phyloP scores from a whole-genome alignment of 2,797 vertebrate genomes.

The Acanthiza pusilla region DNA sequence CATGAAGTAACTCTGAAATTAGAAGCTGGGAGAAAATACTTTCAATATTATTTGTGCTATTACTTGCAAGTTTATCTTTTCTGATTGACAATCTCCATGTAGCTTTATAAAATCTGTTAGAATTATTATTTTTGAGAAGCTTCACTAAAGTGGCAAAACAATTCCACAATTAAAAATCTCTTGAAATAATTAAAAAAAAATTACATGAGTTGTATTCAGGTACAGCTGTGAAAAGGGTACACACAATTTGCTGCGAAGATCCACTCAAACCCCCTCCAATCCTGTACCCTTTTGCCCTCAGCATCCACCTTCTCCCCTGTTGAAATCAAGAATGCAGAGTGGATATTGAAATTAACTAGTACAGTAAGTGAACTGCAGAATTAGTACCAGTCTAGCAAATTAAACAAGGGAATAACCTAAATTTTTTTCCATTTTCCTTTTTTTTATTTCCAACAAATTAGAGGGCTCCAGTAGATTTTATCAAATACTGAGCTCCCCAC shows the following conservation, averaged over 20 bases:
- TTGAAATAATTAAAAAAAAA: background rate
- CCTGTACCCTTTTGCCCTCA: conserved; percentile 65
- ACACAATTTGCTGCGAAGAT: background rate
- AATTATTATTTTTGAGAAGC: background rate
- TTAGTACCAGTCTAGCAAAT: conserved; percentile 63
- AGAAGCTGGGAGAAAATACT: conserved; percentile 8
- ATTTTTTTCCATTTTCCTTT: conserved; percentile 48
- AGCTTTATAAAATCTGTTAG: background rate
- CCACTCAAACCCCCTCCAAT: conserved; percentile 26
- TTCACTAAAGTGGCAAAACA: background rate
- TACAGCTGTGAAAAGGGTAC: background rate
- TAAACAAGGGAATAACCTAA: conserved; percentile 68
- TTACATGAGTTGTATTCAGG: background rate
- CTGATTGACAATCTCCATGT: background rate
- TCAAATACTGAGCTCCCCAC: conserved; percentile 58
- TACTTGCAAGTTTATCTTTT: background rate
- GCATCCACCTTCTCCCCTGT: conserved; percentile 64
- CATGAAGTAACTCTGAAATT: conserved; percentile 12
- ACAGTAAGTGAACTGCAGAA: conserved; percentile 62
- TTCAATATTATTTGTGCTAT: background rate
- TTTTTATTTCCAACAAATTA: conserved; percentile 66
- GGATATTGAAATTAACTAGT: conserved; percentile 63
- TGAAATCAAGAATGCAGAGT: conserved; percentile 60
- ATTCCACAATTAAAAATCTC: background rate
- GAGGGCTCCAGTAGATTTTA: conserved; percentile 64